phyloP scores from a whole-genome alignment of 2,888 invertebrate species.

The Drosophila melanocephala region DNA sequence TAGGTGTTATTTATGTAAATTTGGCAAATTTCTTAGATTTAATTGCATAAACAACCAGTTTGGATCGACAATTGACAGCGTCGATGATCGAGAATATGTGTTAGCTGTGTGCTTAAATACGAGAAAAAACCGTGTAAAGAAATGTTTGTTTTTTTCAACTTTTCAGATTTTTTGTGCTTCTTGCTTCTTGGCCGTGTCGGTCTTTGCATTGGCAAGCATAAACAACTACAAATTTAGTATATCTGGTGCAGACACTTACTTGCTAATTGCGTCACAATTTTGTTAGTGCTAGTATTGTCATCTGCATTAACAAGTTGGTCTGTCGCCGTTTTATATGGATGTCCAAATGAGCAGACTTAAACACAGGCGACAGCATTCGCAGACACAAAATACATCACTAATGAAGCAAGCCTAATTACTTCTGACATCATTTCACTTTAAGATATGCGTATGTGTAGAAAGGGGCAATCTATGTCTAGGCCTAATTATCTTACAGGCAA shows the following conservation, averaged over 20 bases:
- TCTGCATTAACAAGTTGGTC: slow-evolving; percentile 9
- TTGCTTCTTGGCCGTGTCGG: too few species aligned
- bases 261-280: slow-evolving; percentile 12
- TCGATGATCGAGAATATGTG: slow-evolving; percentile 17
- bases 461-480: background rate
- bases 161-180: background rate
- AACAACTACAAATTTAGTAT: slow-evolving; percentile 54
- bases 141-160: background rate
- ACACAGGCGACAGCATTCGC: background rate
- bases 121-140: background rate
- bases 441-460: background rate
- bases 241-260: slow-evolving; percentile 16
- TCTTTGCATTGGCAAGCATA: background rate
- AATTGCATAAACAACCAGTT: background rate
- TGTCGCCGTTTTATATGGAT: background rate
- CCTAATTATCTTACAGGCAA: background rate
- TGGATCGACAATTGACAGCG: slow-evolving; percentile 3
- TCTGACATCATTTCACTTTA: background rate
- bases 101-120: background rate
- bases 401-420: background rate
- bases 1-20: background rate
- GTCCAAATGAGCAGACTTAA: background rate
- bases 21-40: background rate
- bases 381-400: background rate
- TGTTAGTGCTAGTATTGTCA: slow-evolving; percentile 4